Percentiles rank a stretch among this genome's conserved stretches.
Conservation (phyloP, 2,113 vertebrate species). For the Sinosuthora webbiana region DNA sequence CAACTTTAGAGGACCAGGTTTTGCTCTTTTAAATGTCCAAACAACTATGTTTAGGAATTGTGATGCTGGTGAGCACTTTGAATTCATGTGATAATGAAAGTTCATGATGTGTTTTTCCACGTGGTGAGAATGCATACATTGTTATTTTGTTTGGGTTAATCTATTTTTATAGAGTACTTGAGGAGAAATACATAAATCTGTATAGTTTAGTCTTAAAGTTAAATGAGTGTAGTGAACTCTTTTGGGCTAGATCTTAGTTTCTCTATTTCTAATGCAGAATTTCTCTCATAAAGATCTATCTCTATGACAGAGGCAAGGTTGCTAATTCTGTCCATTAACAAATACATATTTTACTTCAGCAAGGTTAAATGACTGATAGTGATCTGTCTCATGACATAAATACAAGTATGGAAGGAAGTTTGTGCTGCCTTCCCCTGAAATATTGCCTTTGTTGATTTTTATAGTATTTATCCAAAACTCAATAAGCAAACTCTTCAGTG, state of each 20-base stretch:
- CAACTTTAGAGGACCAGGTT: background rate
- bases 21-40: background rate
- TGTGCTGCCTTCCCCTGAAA: background rate
- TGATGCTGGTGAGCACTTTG: background rate
- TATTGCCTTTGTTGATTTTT: background rate
- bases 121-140: background rate
- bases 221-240: background rate
- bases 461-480: slow-evolving; percentile 1
- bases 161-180: background rate
- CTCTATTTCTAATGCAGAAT: background rate
- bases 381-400: background rate
- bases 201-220: background rate
- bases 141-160: background rate
- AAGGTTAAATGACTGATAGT: background rate
- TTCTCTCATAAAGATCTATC: background rate
- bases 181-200: background rate
- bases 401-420: background rate
- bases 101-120: background rate
- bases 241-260: background rate
- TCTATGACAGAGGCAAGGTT: background rate
- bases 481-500: background rate
- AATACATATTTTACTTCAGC: background rate
- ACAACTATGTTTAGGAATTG: background rate
- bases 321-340: background rate
- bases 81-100: background rate